Evolutionary conservation across 2,113 vertebrate genomes (phyloP), one percentile per base, ranked within the genome.

Genomic region (Thamnaconus septentrionalis): DNA sequence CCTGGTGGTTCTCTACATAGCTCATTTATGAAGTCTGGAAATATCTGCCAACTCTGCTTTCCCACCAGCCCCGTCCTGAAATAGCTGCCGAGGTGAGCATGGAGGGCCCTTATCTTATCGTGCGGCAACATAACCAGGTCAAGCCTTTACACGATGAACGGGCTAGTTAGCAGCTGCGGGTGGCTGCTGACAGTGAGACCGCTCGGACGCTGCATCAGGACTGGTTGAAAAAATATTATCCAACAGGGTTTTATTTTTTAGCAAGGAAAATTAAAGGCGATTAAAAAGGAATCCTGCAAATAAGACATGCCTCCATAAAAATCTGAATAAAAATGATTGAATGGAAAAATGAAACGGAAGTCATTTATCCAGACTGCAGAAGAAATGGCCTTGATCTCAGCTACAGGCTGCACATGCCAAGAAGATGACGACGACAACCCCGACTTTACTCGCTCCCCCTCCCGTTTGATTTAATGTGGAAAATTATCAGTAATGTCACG

Each of bases 61-160:
- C 18, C 18, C 18, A 31, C 18, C 18, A 31, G 18, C 18, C 18
- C 18, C 18, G 2, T 31, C 18, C 18, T 31, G 18, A 31, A 31
- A 31, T 31, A 31, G 18, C 18, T 31, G 18, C 18, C 18, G 53
- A 79, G 71, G 58, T 41, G 47, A 70, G 64, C 0, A 10, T 66
- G 46, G 63, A 64, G 69, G 69, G 63, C 59, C 64, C 67, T 71
- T 31, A 5, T 53, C 56, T 69, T 7, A 5, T 58, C 56, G 73
- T 76, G 55, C 56, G 53, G 72, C 58, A 68, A 64, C 79, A 78
- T 69, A 82, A 81, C 66, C 83, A 82, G 87, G 85, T 82, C 81
- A 68, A 56, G 69, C 69, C 71, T 60, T 69, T 64, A 66, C 49
- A 60, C 56, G 53, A 66, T 10, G n/a, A 56, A 8, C 65, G 43